Evolutionary conservation across 2,888 invertebrate species (phyloP).

Genomic region (Petrolisthes cinctipes): DNA sequence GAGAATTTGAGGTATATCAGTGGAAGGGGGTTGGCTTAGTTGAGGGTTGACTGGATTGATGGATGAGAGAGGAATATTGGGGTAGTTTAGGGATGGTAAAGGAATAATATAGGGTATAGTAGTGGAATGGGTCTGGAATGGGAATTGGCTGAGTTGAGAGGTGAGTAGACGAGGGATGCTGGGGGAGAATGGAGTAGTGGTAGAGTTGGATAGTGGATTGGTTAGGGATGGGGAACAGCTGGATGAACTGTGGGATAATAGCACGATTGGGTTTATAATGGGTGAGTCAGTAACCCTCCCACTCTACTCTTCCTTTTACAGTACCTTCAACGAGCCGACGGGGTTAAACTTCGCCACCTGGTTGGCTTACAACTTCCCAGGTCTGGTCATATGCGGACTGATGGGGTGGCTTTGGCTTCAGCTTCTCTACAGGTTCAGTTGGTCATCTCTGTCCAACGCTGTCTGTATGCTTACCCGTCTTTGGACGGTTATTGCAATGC

Average conservation of each 20-base stretch:
- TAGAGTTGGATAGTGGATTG: not conserved
- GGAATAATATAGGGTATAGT: too few species aligned
- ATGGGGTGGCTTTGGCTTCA: slow-evolving; percentile 84
- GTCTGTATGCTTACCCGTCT: not conserved
- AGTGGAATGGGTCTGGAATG: too few species aligned
- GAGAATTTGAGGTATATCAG: not conserved
- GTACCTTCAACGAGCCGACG: slow-evolving; percentile 75
- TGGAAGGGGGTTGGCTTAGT: not conserved
- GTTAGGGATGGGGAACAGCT: not conserved
- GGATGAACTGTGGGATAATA: not conserved
- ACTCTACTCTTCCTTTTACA: slow-evolving; percentile 68
- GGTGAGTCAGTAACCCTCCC: not conserved
- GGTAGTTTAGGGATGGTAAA: too few species aligned
- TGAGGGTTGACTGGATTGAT: too few species aligned
- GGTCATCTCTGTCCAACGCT: slow-evolving; percentile 35
- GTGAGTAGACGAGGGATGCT: not conserved
- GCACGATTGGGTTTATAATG: not conserved
- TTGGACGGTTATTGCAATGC: not conserved
- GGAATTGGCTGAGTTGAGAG: too few species aligned
- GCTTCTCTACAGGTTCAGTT: slow-evolving; percentile 73
- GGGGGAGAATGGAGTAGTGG: not conserved
- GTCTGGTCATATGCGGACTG: slow-evolving; percentile 83
- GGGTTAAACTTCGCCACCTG: slow-evolving; percentile 85
- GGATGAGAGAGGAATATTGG: too few species aligned
- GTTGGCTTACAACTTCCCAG: slow-evolving; percentile 88